These are phyloP conservation scores for Sebastes melanostomus DNA, from an alignment of 2,797 vertebrate genomes.

Conservation along the genomic window DNA sequence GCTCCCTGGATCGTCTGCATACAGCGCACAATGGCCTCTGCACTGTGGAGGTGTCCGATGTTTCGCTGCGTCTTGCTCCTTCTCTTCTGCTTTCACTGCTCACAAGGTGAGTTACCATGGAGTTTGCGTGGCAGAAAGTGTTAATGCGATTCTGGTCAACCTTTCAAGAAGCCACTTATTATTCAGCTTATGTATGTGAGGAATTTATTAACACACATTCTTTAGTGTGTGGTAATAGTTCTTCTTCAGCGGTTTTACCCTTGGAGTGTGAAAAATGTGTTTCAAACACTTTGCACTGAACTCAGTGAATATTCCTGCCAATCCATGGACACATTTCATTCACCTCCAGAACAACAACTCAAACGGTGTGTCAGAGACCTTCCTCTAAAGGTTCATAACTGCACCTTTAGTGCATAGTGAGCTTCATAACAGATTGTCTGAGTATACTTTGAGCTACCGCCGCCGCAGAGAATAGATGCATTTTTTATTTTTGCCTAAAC, in stretches of 20 bases:
- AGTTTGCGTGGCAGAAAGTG: slow-evolving; percentile 13
- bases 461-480: slow-evolving; percentile 1
- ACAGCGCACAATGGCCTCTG: slow-evolving; percentile 76
- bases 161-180: slow-evolving; percentile 54
- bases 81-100: slow-evolving; percentile 70
- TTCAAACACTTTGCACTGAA: slow-evolving; percentile 27
- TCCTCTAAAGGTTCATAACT: slow-evolving; percentile 6
- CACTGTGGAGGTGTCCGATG: slow-evolving; percentile 71
- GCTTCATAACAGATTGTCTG: slow-evolving; percentile 32
- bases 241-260: slow-evolving; percentile 47
- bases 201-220: slow-evolving; percentile 53
- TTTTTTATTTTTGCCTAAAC: slow-evolving; percentile 47
- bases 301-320: slow-evolving; percentile 26
- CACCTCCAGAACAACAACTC: background rate
- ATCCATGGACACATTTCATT: slow-evolving; percentile 4
- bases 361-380: background rate
- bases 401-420: slow-evolving; percentile 9
- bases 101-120: slow-evolving; percentile 79
- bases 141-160: slow-evolving; percentile 48
- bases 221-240: slow-evolving; percentile 10
- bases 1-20: slow-evolving; percentile 60
- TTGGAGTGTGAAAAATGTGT: slow-evolving; percentile 53
- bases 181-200: slow-evolving; percentile 54
- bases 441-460: slow-evolving; percentile 3
- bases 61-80: slow-evolving; percentile 73